Conservation (phyloP, 2,797 vertebrate species). For the Hippoglossus hippoglossus region DNA sequence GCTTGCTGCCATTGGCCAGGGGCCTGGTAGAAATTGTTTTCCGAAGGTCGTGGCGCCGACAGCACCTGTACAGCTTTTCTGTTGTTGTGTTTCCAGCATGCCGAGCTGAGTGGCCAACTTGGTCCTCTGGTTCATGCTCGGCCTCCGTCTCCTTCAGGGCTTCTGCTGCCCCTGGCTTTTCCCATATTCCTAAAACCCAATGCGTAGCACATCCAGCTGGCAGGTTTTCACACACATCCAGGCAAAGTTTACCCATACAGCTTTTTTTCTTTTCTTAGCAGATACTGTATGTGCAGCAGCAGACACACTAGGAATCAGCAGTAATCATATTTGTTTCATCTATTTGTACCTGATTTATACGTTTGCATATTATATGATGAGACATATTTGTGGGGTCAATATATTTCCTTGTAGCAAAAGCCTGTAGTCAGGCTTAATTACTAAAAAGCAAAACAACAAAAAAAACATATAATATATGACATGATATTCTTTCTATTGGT, state of each 20-base stretch:
- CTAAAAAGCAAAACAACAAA: too few species aligned
- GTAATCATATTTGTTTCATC: too few species aligned
- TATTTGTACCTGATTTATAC: too few species aligned
- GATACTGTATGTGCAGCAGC: too few species aligned
- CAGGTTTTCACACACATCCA: constrained; percentile 97
- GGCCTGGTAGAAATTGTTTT: constrained; percentile 94
- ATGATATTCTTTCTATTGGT: not conserved
- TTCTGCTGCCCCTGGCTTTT: constrained; percentile 91
- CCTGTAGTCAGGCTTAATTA: too few species aligned
- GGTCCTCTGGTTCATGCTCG: constrained; percentile 90
- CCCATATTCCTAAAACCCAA: constrained; percentile 99
- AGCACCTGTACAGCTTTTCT: constrained; percentile 88
- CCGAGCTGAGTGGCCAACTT: constrained; percentile 92
- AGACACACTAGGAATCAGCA: too few species aligned
- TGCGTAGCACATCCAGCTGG: constrained; percentile 92
- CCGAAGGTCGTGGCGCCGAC: constrained; percentile 91
- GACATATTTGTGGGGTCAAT: too few species aligned
- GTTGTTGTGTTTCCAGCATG: constrained; percentile 91
- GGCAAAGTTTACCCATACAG: constrained; percentile 98
- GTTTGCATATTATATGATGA: too few species aligned
- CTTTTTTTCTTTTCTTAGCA: constrained; percentile 74
- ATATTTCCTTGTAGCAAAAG: too few species aligned
- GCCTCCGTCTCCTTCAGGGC: constrained; percentile 89
- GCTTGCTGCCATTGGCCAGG: constrained; percentile 92
- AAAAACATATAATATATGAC: not conserved